Base-by-base conservation (phyloP, 2,888 invertebrate genomes). In the Rhodophaea formosa region DNA sequence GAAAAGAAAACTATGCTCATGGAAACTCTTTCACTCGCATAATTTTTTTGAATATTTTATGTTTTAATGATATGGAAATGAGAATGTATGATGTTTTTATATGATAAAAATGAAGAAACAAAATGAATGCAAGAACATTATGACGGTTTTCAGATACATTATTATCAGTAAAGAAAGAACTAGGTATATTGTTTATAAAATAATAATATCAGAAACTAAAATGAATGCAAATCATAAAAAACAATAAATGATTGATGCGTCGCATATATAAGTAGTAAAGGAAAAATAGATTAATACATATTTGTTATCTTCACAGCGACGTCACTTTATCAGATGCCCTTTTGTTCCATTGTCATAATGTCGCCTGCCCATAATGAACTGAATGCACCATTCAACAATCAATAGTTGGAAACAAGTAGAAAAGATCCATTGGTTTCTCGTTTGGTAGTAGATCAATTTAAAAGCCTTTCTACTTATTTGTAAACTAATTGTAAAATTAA, bases 241-340 rank as follows among this genome's bases (percentile, higher is more conserved):
- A 59, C 56, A 51, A 30, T 44, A 60, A 56, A 68, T 69, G 70
- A 75, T 75, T 77, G 74, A 73, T 77, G 78, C 30, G 77, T 76
- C 77, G 83, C 80, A 82, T 84, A 82, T 65, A 83, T 82, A 82
- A 69, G 65, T 61, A 69, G 63, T 69, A 69, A 72, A 56, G 66
- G 66, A 59, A 35, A 10, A 17, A 35, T 39, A 51, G 10, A 51
- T 35, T 53, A 15, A 53, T 44, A 44, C 10, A 17, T 46, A 55
- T 32, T 55, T 55, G 16, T 14, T 16, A 14, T 16, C 29, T 23
- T 53, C 43, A 29, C 32, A 54, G 30, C 44, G 54, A 54, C 54
- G 43, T 46, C 45, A 54, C 15, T 45, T 68, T 63, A 56, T 59
- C 49, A 16, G 51, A 53, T 59, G 58, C 58, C 67, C 56, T 62